Base-by-base conservation (phyloP, 2,888 invertebrate species). In the Pollenia labialis region DNA sequence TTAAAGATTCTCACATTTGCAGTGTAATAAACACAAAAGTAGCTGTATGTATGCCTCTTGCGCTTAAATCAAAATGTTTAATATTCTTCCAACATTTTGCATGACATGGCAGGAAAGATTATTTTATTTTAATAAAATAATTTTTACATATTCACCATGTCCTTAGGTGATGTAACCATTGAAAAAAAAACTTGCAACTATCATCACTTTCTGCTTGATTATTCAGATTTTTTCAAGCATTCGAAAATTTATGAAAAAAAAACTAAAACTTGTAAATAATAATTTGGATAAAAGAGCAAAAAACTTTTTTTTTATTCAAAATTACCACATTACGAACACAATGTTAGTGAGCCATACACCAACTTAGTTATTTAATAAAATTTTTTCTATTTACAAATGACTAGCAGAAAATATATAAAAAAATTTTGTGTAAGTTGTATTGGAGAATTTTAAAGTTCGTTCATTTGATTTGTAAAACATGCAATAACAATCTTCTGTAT, bases 251-350 rank as follows among this genome's bases (percentile, higher is more conserved):
- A 1, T 14, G 32, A 54, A 64, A 1, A 40, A 10, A 6, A 7
- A 80, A 60, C 44, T 77, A 77, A 87, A 85, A 82, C 80, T 84
- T 86, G 85, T 87, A 88, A 88, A 90, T 90, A 88, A 89, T 89
- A 89, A 87, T 89, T 88, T 88, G 18, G 50, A 56, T 85, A 77
- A 40, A 56, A 23, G 9, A 44, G 88, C 87, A 90, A 91, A 91
- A 92, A 90, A 90, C 91, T 89, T 62, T 76, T 32, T 32, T 23
- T 32, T 32, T 32, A 32, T 6, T n/a, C 16, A 50, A 79, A 77
- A 74, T 66, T 75, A 71, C 56, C 16, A 77, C 82, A 85, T 50
- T 56, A 60, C 62, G n/a, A 52, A 72, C 66, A 76, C 56, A 76
- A 77, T 76, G 16, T 23, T 56, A 40, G 18, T 54, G 50, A 44